Percentiles rank a stretch among this genome's conserved stretches.
Evolutionary conservation across 2,113 vertebrate species (phyloP).

Genomic region (Cyanistes caeruleus): DNA sequence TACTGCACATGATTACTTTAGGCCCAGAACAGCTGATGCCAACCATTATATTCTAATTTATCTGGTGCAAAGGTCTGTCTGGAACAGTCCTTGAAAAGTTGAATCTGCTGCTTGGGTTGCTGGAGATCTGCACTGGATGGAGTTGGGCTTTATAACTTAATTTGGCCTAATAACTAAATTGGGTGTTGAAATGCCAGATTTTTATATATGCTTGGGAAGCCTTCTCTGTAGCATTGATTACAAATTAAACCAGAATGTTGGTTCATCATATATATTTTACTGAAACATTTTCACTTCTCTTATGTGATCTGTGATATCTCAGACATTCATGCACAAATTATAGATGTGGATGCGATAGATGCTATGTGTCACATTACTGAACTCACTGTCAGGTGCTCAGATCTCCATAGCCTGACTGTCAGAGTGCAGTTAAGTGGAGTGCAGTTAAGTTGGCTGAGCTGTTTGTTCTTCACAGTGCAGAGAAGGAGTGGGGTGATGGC

Average conservation of each 20-base stretch:
- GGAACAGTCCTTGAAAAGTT: neutral
- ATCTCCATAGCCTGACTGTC: neutral
- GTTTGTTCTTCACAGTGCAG: constrained; percentile 76
- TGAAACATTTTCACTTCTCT: neutral
- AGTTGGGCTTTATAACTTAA: neutral
- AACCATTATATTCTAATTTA: neutral
- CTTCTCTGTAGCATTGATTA: neutral
- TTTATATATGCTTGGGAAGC: neutral
- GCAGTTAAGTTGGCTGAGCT: neutral
- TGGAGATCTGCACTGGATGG: neutral
- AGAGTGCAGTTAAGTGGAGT: neutral
- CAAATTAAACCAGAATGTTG: neutral
- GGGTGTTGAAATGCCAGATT: neutral
- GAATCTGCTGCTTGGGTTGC: neutral
- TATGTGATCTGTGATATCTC: rapidly evolving
- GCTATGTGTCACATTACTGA: neutral
- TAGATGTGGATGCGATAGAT: rapidly evolving
- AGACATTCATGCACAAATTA: no score
- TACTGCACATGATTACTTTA: neutral
- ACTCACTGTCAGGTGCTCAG: neutral
- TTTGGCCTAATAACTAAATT: neutral
- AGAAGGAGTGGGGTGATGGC: constrained; percentile 98
- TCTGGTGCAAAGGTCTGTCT: neutral
- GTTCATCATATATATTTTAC: neutral
- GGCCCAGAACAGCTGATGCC: neutral